Base-by-base conservation (phyloP, 2,888 invertebrate species). In the Coelopa pilipes region DNA sequence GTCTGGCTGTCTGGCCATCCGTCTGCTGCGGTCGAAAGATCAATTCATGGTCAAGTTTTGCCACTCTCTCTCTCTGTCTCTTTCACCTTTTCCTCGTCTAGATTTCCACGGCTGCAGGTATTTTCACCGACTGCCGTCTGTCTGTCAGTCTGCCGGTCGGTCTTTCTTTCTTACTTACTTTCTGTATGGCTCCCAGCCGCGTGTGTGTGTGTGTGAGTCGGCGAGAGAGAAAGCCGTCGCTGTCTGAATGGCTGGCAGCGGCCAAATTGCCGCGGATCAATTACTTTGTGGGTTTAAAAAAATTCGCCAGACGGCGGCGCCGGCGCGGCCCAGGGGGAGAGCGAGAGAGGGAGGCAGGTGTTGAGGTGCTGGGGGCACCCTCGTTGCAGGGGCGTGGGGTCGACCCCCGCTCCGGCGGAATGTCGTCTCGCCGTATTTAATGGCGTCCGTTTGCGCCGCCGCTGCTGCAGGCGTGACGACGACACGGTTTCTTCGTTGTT, bases 371-470 rank as follows among this genome's bases (percentile, higher is more conserved):
- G 15, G n/a, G 13, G 12, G 45, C n/a, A 62, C 21, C 15, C 13
- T 62, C 49, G 19, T 57, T 70, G 57, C 62, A 49, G 60, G 76
- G 74, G 63, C 75, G 75, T 34, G 74, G 72, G 46, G 72, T 72
- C 70, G 74, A 78, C 75, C 79, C 80, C 81, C 79, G 57, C 17
- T 79, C 78, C 78, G 60, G 12, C 11, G 49, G 17, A 53, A 19
- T 62, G 83, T 76, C 73, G 84, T 82, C 82, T 83, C 81, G 83
- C 81, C 83, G 79, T 79, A 83, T 83, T 83, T 83, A 83, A 82
- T 83, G 83, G 81, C 82, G 82, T 75, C 81, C 79, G 34, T 4
- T 78, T 78, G 80, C n/a, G n/a, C n/a, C n/a, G n/a, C n/a, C n/a
- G n/a, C 34, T 34, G 34, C 34, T 4, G 34, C 34, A 2, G 34